Base-by-base conservation (phyloP, 2,797 vertebrate genomes). In the Liasis olivaceus region DNA sequence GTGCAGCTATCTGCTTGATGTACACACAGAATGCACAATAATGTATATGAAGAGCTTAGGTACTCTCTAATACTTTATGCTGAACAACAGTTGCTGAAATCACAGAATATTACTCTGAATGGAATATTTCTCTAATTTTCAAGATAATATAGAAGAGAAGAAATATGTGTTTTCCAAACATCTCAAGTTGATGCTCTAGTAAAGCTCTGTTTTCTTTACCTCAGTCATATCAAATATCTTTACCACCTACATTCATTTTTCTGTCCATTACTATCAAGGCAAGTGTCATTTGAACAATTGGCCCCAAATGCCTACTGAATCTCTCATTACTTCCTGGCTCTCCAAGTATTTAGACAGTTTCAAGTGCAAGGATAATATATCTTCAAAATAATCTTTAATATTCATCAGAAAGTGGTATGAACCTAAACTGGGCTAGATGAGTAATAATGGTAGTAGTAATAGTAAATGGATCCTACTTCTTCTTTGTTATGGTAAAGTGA, bases 41-140 rank as follows among this genome's bases (percentile, higher is more conserved):
- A 2, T 9, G 81, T 31, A 81, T 42, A 0, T 8, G 85, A 90
- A 86, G 77, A n/a, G 56, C 81, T 85, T 6, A 90, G 94, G 85
- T 42, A 93, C 90, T 93, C 93, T 94, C 93, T 63, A 93, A 91
- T 58, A 69, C 93, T 93, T 93, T 64, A 91, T 92, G 84, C 0
- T 77, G 86, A 95, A 92, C 90, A 93, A 59, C 85, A 31, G 92
- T 89, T 0, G 0, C 66, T 54, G 63, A 54, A 91, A 60, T 31
- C 0, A 24, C 5, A 22, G 14, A 60, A 69, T 2, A 77, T 11
- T 51, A 13, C 26, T 28, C 31, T 5, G 13, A 17, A 59, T 47
- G 8, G 9, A 84, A 94, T 13, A 7, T 56, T 60, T 91, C 93
- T 91, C 15, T 60, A 90, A 62, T 36, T 87, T 47, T 91, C 47